Percentiles rank a stretch among this genome's conserved stretches.
Conservation (phyloP, 2,888 invertebrate species). For the Hyppa rectilinea region DNA sequence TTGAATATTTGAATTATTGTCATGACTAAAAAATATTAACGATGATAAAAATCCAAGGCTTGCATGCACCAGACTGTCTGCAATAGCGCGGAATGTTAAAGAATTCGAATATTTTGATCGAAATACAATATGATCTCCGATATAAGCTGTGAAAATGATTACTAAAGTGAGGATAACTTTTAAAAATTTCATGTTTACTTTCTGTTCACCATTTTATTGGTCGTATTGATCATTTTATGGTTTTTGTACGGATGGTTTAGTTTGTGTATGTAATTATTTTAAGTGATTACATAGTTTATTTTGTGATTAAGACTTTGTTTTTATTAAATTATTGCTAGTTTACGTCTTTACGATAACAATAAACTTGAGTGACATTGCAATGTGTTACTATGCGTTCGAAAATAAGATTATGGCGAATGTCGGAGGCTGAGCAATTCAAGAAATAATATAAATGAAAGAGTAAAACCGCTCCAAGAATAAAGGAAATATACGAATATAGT, state of each 20-base stretch:
- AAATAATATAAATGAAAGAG: not conserved
- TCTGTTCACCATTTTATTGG: constrained; percentile 26
- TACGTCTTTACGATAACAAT: not conserved
- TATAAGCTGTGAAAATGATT: constrained; percentile 72
- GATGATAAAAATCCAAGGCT: constrained; percentile 80
- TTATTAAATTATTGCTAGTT: not conserved
- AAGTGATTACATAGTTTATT: constrained; percentile 34
- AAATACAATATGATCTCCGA: constrained; percentile 84
- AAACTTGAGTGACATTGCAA: constrained; percentile 32
- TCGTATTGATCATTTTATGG: constrained; percentile 9
- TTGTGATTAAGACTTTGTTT: constrained; percentile 9
- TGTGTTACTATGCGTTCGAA: constrained; percentile 47
- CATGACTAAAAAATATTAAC: constrained; percentile 78
- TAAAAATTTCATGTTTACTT: constrained; percentile 73
- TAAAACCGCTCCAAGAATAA: too few species aligned
- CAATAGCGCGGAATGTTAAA: constrained; percentile 76
- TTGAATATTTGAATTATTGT: constrained; percentile 67
- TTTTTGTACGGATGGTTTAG: not conserved
- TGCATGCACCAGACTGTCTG: constrained; percentile 80
- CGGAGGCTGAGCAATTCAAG: not conserved
- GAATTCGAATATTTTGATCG: constrained; percentile 80
- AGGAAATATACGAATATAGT: not conserved
- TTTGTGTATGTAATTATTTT: constrained; percentile 7
- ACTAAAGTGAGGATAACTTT: constrained; percentile 72
- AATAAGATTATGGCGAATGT: not conserved